These are phyloP conservation scores for Saiga tatarica DNA, from an alignment of 2,113 vertebrate genomes.

Conservation along the genomic window DNA sequence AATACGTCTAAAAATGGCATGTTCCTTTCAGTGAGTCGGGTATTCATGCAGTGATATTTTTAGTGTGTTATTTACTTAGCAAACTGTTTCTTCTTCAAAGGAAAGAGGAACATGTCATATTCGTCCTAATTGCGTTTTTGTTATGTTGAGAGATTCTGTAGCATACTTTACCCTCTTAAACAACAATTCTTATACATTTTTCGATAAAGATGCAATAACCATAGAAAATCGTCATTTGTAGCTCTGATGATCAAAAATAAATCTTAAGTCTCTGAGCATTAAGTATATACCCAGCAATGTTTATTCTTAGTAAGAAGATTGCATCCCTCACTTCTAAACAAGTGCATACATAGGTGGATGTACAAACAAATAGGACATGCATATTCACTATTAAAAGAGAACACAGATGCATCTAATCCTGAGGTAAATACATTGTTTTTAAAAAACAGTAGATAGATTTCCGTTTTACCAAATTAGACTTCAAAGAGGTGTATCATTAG, in stretches of 20 bases:
- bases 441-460: not conserved
- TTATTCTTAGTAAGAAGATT: not conserved
- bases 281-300: not conserved
- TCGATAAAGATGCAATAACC: not conserved
- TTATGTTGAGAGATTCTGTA: not conserved
- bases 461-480: not conserved
- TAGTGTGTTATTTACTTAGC: not conserved
- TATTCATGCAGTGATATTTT: not conserved
- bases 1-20: not conserved
- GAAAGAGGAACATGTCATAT: not conserved
- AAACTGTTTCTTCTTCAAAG: not conserved
- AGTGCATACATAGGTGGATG: fast-evolving
- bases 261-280: not conserved
- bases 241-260: not conserved
- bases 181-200: not conserved
- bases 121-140: not conserved
- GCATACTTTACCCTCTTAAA: not conserved
- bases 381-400: not conserved
- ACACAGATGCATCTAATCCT: not conserved
- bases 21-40: not conserved
- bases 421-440: not conserved
- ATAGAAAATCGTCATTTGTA: not conserved
- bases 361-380: not conserved
- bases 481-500: not conserved
- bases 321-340: not conserved